phyloP scores from a whole-genome alignment of 2,797 vertebrate genomes.

The Prionace glauca region DNA sequence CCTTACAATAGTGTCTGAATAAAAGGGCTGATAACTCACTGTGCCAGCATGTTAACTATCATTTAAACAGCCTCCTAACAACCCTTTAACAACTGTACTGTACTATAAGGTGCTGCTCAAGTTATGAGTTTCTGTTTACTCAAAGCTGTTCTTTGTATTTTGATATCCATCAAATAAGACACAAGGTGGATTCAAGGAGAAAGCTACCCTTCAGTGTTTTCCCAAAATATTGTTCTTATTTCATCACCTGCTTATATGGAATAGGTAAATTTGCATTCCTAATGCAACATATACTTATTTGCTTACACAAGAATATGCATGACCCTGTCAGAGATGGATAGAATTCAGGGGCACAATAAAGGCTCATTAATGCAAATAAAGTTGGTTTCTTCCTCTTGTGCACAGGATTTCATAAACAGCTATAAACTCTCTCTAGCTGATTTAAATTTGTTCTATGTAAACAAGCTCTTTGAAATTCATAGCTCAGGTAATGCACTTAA shows the following conservation, averaged over 20 bases:
- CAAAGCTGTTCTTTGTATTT: background rate
- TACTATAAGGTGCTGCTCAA: background rate
- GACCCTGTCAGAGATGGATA: background rate
- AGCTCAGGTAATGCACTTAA: background rate
- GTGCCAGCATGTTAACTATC: background rate
- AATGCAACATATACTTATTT: too few species aligned
- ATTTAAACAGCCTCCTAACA: constrained; percentile 9
- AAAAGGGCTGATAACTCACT: background rate
- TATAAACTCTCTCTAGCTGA: background rate
- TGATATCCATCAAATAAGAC: background rate
- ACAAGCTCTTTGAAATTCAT: background rate
- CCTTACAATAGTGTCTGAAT: background rate
- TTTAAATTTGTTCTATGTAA: background rate
- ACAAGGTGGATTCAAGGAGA: background rate
- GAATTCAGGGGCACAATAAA: background rate
- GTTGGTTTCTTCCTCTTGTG: background rate
- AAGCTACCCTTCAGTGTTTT: background rate
- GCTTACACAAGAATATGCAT: background rate
- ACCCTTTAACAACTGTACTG: background rate
- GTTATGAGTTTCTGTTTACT: background rate
- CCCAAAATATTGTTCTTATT: background rate
- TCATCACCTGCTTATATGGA: background rate
- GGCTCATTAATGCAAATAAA: background rate
- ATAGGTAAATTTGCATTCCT: background rate
- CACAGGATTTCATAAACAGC: background rate